These are phyloP conservation scores for Lymantria monacha DNA, from an alignment of 2,888 invertebrate species.

Conservation along the genomic window DNA sequence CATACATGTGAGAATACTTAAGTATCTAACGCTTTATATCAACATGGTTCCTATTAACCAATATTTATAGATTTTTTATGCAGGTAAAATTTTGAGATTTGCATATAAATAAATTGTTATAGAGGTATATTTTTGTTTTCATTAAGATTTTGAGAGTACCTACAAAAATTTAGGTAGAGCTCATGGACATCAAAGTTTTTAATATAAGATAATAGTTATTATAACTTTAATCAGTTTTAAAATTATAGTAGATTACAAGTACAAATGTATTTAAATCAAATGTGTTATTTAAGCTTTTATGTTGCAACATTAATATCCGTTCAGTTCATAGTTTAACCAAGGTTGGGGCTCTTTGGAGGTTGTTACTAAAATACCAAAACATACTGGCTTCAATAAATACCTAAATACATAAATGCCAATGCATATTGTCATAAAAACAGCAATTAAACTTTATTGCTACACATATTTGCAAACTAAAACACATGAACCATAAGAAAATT, in stretches of 20 bases:
- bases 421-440: neutral
- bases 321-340: conserved; percentile 16
- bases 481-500: conserved; percentile 11
- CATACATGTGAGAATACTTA: too few relatives aligned
- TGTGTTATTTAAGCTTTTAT: conserved; percentile 12
- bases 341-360: conserved; percentile 10
- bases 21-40: too few relatives aligned
- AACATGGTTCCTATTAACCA: too few relatives aligned
- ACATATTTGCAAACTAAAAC: conserved; percentile 15
- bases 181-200: too few relatives aligned
- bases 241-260: conserved; percentile 1
- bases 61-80: too few relatives aligned
- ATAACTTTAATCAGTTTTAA: too few relatives aligned
- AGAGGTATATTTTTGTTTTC: too few relatives aligned
- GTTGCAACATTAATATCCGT: conserved; percentile 11
- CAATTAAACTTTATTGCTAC: conserved; percentile 5
- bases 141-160: too few relatives aligned
- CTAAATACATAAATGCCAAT: neutral
- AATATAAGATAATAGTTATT: too few relatives aligned
- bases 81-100: too few relatives aligned
- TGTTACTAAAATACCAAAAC: neutral
- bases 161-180: too few relatives aligned
- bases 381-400: conserved; percentile 7
- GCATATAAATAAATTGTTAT: too few relatives aligned
- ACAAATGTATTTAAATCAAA: conserved; percentile 14